Conservation (phyloP, 2,888 invertebrate species). For the Apocheima hispidaria region DNA sequence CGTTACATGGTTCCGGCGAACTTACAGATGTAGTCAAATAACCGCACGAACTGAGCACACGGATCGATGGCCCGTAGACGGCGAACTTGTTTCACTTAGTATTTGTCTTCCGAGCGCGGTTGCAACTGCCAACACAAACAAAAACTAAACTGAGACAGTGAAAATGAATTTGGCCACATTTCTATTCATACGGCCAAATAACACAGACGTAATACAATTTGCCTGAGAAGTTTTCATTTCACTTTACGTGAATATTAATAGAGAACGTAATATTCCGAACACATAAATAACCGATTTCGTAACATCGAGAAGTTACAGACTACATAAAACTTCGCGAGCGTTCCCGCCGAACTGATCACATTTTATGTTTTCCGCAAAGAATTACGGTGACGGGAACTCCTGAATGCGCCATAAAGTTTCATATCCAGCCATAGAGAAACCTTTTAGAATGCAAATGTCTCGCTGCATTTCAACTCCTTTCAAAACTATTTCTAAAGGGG, state of each 20-base stretch:
- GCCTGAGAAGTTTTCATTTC: conserved; percentile 18
- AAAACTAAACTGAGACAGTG: conserved; percentile 35
- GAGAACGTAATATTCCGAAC: conserved; percentile 26
- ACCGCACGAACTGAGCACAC: conserved; percentile 48
- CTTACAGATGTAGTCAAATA: conserved; percentile 57
- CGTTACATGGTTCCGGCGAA: conserved; percentile 49
- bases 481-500: conserved; percentile 75
- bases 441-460: conserved; percentile 79
- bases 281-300: conserved; percentile 42
- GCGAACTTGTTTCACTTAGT: conserved; percentile 48
- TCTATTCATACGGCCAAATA: conserved; percentile 36
- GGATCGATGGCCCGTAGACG: conserved; percentile 46
- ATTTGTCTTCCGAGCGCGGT: conserved; percentile 48
- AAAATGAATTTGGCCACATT: conserved; percentile 34
- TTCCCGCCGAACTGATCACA: conserved; percentile 54
- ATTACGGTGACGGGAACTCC: conserved; percentile 49
- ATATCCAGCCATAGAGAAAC: conserved; percentile 62
- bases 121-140: conserved; percentile 44
- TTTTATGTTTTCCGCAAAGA: conserved; percentile 58
- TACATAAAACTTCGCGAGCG: conserved; percentile 51
- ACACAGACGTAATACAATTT: conserved; percentile 21
- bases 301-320: conserved; percentile 45
- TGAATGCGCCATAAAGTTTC: conserved; percentile 66
- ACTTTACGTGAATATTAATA: conserved; percentile 29
- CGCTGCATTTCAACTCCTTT: conserved; percentile 73